Conservation (phyloP, 2,113 vertebrate species). For the Osmerus mordax region DNA sequence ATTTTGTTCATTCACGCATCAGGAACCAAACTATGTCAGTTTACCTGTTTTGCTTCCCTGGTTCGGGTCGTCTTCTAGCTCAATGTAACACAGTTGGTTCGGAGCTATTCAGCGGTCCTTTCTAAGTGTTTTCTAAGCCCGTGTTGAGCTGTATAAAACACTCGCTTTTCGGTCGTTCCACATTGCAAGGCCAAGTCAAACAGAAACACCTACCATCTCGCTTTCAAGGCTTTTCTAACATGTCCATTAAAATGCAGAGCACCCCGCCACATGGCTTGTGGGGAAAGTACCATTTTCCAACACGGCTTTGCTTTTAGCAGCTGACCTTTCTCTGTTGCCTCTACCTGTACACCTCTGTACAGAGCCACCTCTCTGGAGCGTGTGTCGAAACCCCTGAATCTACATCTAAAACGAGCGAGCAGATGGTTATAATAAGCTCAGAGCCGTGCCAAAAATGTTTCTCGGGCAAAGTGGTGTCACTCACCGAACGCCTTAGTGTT, state of each 20-base stretch:
- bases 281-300: slow-evolving; percentile 36
- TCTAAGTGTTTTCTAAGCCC: not conserved
- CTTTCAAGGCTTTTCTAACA: slow-evolving; percentile 43
- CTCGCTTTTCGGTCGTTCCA: not conserved
- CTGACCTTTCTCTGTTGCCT: slow-evolving; percentile 42
- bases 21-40: no score
- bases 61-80: no score
- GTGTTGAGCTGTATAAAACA: not conserved
- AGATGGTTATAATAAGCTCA: slow-evolving; percentile 29
- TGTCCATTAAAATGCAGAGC: slow-evolving; percentile 42
- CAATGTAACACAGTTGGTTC: no score
- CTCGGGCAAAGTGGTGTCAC: slow-evolving; percentile 28
- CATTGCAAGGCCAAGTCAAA: slow-evolving; percentile 26
- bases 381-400: slow-evolving; percentile 9
- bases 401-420: slow-evolving; percentile 26
- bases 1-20: no score
- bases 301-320: slow-evolving; percentile 58
- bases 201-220: slow-evolving; percentile 21
- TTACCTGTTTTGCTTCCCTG: no score
- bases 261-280: slow-evolving; percentile 7
- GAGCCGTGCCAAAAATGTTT: slow-evolving; percentile 20
- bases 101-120: no score
- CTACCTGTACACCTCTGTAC: slow-evolving; percentile 13
- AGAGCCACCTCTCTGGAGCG: not conserved
- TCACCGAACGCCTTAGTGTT: slow-evolving; percentile 8